These are phyloP conservation scores for Beris chalybata DNA, from an alignment of 2,888 invertebrate genomes.

Conservation along the genomic window DNA sequence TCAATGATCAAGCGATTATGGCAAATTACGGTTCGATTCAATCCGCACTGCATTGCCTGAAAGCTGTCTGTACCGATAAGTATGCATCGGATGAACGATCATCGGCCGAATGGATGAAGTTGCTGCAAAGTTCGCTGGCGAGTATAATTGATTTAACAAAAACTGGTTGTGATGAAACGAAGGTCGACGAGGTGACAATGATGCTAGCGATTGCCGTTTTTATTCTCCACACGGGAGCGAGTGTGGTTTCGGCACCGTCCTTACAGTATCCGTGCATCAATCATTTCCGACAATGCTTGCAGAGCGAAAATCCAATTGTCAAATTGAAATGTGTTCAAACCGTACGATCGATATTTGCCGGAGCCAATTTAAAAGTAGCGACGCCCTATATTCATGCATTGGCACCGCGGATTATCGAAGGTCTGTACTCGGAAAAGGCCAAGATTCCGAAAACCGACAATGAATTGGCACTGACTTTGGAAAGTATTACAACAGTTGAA, in stretches of 20 bases:
- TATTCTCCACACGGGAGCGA: constrained; percentile 77
- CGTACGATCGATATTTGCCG: constrained; percentile 73
- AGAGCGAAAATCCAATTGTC: constrained; percentile 67
- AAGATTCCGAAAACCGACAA: constrained; percentile 64
- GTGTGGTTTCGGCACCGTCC: constrained; percentile 76
- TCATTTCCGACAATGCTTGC: constrained; percentile 83
- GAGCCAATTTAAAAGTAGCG: constrained; percentile 69
- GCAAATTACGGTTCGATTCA: constrained; percentile 74
- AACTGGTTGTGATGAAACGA: constrained; percentile 71
- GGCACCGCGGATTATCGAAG: constrained; percentile 77
- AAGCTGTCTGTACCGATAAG: constrained; percentile 65
- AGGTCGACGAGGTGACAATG: constrained; percentile 83
- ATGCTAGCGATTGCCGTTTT: constrained; percentile 88
- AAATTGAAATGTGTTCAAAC: constrained; percentile 79
- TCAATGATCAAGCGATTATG: constrained; percentile 61
- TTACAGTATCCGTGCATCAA: constrained; percentile 90
- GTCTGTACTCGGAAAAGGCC: constrained; percentile 67
- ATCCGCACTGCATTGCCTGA: constrained; percentile 77
- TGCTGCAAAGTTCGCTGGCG: constrained; percentile 85
- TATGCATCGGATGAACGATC: constrained; percentile 67
- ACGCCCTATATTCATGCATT: constrained; percentile 81
- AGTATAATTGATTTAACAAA: constrained; percentile 90
- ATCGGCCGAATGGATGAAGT: constrained; percentile 71
- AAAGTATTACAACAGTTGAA: constrained; percentile 75
- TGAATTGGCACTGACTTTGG: constrained; percentile 72